These are phyloP conservation scores for Morpho achilles DNA, from an alignment of 2,888 invertebrate genomes.

Conservation along the genomic window DNA sequence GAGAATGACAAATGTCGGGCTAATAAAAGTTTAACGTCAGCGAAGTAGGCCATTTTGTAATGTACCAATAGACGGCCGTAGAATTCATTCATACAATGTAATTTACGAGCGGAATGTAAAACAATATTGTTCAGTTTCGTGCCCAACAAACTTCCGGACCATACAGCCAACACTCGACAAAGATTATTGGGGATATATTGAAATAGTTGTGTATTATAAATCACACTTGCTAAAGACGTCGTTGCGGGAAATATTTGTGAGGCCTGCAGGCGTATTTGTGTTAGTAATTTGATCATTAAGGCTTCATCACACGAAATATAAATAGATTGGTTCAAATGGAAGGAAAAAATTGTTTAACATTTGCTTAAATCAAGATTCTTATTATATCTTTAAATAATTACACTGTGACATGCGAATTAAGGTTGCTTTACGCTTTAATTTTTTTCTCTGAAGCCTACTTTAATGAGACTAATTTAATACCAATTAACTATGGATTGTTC, in stretches of 20 bases:
- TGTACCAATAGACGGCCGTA: neutral
- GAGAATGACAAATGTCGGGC: constrained; percentile 7
- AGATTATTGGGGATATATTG: constrained; percentile 24
- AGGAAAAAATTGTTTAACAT: too few relatives aligned
- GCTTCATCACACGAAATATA: neutral
- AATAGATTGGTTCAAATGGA: too few relatives aligned
- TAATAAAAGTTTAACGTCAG: constrained; percentile 4
- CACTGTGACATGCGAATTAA: too few relatives aligned
- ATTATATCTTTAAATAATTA: too few relatives aligned
- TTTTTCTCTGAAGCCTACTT: too few relatives aligned
- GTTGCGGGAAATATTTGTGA: constrained; percentile 11
- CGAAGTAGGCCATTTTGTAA: constrained; percentile 5
- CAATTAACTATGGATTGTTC: too few relatives aligned
- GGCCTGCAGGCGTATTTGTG: neutral
- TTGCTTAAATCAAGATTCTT: too few relatives aligned
- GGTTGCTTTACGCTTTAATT: too few relatives aligned
- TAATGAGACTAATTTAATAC: too few relatives aligned
- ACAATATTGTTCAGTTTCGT: constrained; percentile 14
- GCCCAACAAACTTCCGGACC: constrained; percentile 21
- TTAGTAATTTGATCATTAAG: constrained; percentile 3
- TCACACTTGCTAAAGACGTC: constrained; percentile 15
- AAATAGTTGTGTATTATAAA: constrained; percentile 25
- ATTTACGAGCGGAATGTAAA: constrained; percentile 27
- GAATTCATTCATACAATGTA: constrained; percentile 30
- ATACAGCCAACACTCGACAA: constrained; percentile 9